Conservation (phyloP, 2,113 vertebrate species). For the Okapia johnstoni region DNA sequence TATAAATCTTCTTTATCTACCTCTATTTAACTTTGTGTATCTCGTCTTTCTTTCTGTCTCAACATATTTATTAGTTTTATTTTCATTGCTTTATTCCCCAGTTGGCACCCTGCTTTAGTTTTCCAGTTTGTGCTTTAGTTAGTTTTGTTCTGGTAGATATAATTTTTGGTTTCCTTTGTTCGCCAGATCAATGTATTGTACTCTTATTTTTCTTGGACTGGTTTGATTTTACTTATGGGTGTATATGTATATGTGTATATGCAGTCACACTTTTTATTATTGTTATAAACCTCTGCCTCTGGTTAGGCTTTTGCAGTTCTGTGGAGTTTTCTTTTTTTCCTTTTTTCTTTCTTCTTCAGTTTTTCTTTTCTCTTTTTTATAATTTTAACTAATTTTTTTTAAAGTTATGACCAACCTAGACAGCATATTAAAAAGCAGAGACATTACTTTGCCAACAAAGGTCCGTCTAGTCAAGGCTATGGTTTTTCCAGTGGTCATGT, state of each 20-base stretch:
- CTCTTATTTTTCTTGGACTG: background rate
- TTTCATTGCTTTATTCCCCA: background rate
- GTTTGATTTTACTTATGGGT: background rate
- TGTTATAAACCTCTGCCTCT: background rate
- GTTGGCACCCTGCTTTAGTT: background rate
- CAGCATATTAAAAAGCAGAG: too few relatives aligned
- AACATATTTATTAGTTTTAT: background rate
- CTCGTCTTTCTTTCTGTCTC: background rate
- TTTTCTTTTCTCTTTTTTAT: background rate
- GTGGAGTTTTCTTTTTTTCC: background rate
- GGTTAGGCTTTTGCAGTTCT: background rate
- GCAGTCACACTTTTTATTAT: background rate
- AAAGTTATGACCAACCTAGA: too few relatives aligned
- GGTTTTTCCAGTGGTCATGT: too few relatives aligned
- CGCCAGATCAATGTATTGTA: background rate
- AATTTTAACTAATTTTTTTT: background rate
- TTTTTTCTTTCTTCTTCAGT: background rate
- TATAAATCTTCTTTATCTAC: background rate
- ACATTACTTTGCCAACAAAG: too few relatives aligned
- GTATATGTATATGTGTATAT: background rate
- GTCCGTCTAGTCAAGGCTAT: too few relatives aligned
- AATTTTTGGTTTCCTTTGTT: background rate
- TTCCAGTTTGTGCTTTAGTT: background rate
- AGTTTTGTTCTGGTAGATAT: background rate
- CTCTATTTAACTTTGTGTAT: background rate